phyloP scores from a whole-genome alignment of 2,113 vertebrate genomes.

The Dipodomys ordii region DNA sequence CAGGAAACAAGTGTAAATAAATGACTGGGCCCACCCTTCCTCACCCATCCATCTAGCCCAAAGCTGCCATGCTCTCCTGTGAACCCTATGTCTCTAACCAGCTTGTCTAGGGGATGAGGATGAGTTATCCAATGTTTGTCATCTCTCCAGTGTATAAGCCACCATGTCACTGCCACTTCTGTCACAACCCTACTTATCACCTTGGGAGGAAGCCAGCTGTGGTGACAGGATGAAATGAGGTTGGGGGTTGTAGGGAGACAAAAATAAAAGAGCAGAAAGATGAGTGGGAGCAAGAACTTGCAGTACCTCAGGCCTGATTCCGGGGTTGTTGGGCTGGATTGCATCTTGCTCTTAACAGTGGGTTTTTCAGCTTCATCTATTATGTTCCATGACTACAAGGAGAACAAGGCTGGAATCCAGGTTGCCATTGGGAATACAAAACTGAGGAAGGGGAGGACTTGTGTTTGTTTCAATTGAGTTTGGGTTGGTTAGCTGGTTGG shows the following conservation, averaged over 20 bases:
- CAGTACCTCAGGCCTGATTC: rapidly evolving
- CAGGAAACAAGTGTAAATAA: neutral
- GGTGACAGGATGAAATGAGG: neutral
- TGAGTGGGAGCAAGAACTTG: neutral
- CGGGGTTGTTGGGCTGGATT: no score
- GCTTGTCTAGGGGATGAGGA: neutral
- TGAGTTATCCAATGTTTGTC: neutral
- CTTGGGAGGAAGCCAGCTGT: neutral
- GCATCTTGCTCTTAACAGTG: neutral
- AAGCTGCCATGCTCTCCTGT: neutral
- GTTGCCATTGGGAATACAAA: neutral
- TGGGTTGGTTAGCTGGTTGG: neutral
- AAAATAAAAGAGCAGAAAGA: neutral
- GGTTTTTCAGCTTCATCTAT: neutral
- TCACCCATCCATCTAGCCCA: no score
- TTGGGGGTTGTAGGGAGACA: no score
- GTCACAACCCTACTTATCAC: neutral
- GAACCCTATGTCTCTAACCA: neutral
- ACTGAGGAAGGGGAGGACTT: neutral
- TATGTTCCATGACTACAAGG: neutral
- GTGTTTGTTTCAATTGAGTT: neutral
- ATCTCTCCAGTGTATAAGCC: neutral
- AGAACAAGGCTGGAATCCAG: neutral
- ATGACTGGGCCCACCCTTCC: neutral
- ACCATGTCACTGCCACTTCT: neutral